Conservation (phyloP, 2,888 invertebrate species). For the Ptilodon capucinus region DNA sequence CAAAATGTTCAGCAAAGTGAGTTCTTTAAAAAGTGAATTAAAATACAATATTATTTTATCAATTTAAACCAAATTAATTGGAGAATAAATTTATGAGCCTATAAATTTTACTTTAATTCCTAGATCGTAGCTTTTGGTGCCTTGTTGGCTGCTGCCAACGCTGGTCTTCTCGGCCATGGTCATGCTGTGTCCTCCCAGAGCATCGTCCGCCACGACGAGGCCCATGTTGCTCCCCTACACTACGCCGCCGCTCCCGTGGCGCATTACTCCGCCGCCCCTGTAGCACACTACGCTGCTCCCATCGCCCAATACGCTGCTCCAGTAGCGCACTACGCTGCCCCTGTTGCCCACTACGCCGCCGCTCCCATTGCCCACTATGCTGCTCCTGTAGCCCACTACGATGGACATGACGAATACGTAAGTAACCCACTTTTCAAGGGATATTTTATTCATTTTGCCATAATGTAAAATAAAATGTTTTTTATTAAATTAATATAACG, state of each 20-base stretch:
- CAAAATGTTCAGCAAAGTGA: slow-evolving; percentile 69
- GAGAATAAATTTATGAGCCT: no score
- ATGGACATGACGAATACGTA: slow-evolving; percentile 20
- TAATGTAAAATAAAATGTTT: background rate
- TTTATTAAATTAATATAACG: background rate
- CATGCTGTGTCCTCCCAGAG: slow-evolving; percentile 56
- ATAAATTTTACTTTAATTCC: background rate
- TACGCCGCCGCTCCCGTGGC: slow-evolving; percentile 26
- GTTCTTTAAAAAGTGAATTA: slow-evolving; percentile 22
- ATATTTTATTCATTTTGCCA: no score
- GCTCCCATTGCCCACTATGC: slow-evolving; percentile 34
- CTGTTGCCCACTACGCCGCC: slow-evolving; percentile 30
- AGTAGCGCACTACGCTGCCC: slow-evolving; percentile 26
- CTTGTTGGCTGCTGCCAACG: slow-evolving; percentile 39
- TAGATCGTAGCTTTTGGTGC: slow-evolving; percentile 36
- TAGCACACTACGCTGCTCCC: slow-evolving; percentile 26
- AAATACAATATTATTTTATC: background rate
- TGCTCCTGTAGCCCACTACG: slow-evolving; percentile 26
- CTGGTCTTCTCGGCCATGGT: slow-evolving; percentile 45
- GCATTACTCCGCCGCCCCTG: slow-evolving; percentile 25
- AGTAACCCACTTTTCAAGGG: background rate
- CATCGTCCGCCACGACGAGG: slow-evolving; percentile 48
- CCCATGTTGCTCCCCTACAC: slow-evolving; percentile 24
- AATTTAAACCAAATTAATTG: no score
- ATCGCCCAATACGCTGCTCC: slow-evolving; percentile 37